A percentile compares a stretch with the other conserved stretches of the same genome.
phyloP scores from a whole-genome alignment of 2,113 vertebrate genomes.

The Albula glossodonta region DNA sequence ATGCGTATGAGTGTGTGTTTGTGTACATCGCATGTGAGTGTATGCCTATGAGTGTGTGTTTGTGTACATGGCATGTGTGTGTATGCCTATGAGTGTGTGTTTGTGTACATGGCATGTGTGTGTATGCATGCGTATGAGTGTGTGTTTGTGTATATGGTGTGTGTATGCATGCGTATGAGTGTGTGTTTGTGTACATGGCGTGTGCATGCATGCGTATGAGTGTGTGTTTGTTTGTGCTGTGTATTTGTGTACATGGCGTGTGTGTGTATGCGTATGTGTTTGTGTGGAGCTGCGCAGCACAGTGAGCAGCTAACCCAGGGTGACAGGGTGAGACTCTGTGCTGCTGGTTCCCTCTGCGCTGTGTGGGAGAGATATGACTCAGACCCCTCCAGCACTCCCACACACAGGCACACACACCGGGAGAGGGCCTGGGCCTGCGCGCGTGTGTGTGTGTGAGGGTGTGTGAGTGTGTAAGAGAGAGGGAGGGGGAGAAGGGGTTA shows the following conservation, averaged over 20 bases:
- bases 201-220: too few species aligned
- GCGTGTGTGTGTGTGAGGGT: neutral
- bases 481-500: neutral
- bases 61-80: too few species aligned
- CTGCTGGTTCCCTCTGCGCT: neutral
- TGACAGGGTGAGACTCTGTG: neutral
- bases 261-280: too few species aligned
- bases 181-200: too few species aligned
- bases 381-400: neutral
- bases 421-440: neutral
- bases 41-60: too few species aligned
- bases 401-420: neutral
- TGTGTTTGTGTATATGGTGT: too few species aligned
- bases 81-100: too few species aligned
- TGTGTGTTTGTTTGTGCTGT: neutral
- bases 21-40: too few species aligned
- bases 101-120: neutral
- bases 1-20: neutral
- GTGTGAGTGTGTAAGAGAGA: neutral
- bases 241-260: too few species aligned
- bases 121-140: neutral
- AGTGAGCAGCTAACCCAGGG: neutral
- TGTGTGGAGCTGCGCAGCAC: neutral
- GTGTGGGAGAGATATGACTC: neutral
- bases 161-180: too few species aligned